phyloP scores from a whole-genome alignment of 1,140 invertebrate genomes.

The Trachymyrmex cornetzi region DNA sequence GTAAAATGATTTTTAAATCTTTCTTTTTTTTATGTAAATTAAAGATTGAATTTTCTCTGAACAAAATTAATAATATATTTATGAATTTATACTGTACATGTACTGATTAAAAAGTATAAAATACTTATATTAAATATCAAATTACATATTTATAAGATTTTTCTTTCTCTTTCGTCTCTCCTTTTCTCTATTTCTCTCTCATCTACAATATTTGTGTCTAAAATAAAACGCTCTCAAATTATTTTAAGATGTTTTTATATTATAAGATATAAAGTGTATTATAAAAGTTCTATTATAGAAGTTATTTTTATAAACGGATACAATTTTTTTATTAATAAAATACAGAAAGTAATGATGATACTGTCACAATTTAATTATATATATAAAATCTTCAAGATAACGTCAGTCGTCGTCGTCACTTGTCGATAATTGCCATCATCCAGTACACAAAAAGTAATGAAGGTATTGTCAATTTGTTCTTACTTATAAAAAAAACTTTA shows the following conservation, averaged over 20 bases:
- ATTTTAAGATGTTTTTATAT: slow-evolving; percentile 13
- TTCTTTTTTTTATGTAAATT: background rate
- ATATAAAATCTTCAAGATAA: background rate
- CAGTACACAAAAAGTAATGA: background rate
- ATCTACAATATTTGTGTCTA: too few relatives aligned
- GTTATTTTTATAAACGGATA: too few relatives aligned
- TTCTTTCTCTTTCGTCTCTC: too few relatives aligned
- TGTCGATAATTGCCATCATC: background rate
- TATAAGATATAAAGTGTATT: background rate
- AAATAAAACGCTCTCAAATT: background rate
- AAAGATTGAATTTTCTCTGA: background rate
- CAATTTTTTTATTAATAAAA: slow-evolving; percentile 5
- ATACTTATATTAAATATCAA: background rate
- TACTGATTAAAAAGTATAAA: background rate
- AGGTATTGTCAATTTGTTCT: background rate
- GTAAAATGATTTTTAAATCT: background rate
- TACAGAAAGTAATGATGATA: background rate
- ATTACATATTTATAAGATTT: background rate
- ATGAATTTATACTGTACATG: background rate
- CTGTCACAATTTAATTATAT: background rate
- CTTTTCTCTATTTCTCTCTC: background rate
- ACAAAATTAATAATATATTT: background rate
- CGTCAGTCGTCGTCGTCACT: background rate
- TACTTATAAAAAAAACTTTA: background rate
- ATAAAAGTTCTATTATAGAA: background rate